Conservation (phyloP, 2,113 vertebrate genomes). For the Psephotus haematonotus region DNA sequence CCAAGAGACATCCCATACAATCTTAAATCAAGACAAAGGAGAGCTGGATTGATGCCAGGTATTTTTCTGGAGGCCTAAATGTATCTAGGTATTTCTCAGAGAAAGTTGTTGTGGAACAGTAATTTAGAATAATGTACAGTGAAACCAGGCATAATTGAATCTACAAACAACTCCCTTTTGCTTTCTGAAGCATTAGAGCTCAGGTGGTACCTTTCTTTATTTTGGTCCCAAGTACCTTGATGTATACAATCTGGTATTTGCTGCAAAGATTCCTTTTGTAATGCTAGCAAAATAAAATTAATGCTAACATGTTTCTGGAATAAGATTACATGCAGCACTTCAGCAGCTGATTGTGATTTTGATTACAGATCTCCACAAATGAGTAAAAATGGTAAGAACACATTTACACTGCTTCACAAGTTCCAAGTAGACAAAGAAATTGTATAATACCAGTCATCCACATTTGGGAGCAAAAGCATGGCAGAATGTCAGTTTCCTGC, state of each 20-base stretch:
- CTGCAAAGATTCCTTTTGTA: constrained; percentile 4
- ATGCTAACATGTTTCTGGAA: neutral
- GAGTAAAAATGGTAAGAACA: neutral
- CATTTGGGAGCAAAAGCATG: neutral
- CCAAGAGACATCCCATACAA: neutral
- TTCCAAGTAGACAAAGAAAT: neutral
- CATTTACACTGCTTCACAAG: neutral
- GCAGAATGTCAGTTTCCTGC: neutral
- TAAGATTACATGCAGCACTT: constrained; percentile 1
- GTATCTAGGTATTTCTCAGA: neutral
- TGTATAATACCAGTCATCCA: neutral
- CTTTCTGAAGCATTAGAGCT: neutral
- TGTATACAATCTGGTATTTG: neutral
- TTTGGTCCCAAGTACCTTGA: neutral
- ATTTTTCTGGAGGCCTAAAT: neutral
- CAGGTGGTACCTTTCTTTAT: neutral
- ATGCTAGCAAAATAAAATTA: neutral
- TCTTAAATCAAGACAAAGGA: neutral
- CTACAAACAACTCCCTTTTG: neutral
- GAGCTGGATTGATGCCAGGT: neutral
- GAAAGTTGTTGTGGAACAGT: neutral
- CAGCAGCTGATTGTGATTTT: constrained; percentile 24
- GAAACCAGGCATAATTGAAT: neutral
- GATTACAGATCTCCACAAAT: constrained; percentile 1
- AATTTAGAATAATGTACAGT: neutral